phyloP scores from a whole-genome alignment of 2,113 vertebrate species.

The Cephalopholis sonnerati region DNA sequence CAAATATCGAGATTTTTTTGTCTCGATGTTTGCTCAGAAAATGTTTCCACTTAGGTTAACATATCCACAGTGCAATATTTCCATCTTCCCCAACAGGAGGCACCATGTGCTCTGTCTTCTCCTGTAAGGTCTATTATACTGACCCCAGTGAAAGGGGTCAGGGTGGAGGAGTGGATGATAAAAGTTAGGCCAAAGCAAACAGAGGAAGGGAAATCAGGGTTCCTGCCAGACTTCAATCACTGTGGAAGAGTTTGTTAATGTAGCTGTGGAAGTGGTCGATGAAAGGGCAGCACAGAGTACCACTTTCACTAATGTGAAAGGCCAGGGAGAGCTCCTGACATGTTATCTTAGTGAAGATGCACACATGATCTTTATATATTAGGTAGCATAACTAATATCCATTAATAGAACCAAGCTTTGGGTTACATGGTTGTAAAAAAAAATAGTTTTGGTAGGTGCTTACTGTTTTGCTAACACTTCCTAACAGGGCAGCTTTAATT shows the following conservation, averaged over 20 bases:
- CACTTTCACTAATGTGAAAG: slow-evolving; percentile 46
- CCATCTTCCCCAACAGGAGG: background rate
- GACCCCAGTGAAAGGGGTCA: slow-evolving; percentile 32
- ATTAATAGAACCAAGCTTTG: background rate
- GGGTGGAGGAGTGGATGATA: background rate
- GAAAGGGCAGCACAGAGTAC: slow-evolving; percentile 40
- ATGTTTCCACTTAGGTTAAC: background rate
- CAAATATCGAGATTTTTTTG: background rate
- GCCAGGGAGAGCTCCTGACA: slow-evolving; percentile 1
- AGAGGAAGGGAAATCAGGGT: slow-evolving; percentile 37
- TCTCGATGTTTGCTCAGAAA: background rate
- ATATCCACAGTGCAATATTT: background rate
- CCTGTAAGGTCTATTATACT: slow-evolving; percentile 10
- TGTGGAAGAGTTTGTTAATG: slow-evolving; percentile 58
- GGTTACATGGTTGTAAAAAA: background rate
- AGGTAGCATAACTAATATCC: background rate
- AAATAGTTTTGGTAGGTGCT: background rate
- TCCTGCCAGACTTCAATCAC: slow-evolving; percentile 45
- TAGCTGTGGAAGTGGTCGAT: slow-evolving; percentile 66
- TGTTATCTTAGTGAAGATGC: background rate
- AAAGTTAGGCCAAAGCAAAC: slow-evolving; percentile 60
- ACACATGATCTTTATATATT: background rate
- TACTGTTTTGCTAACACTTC: background rate
- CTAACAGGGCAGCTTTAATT: background rate
- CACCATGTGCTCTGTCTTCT: background rate